These are phyloP conservation scores for Silurus glanis DNA, from an alignment of 2,113 vertebrate genomes.

Conservation along the genomic window DNA sequence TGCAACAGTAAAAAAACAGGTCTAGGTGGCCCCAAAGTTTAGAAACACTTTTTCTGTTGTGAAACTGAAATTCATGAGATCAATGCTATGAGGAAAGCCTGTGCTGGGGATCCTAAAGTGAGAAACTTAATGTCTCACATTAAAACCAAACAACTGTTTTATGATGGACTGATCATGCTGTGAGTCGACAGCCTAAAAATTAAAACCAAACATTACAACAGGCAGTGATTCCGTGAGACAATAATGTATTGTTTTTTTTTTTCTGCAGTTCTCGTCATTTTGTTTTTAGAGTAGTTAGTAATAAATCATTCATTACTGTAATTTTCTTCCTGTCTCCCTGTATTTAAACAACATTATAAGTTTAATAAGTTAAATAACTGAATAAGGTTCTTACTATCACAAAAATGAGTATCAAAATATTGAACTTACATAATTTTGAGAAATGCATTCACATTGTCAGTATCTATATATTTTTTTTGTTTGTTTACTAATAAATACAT, in stretches of 20 bases:
- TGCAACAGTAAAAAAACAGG: conserved; percentile 48
- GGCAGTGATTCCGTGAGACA: neutral
- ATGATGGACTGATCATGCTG: conserved; percentile 32
- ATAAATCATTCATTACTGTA: neutral
- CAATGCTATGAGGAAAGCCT: conserved; percentile 12
- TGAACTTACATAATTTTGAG: neutral
- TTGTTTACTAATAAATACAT: too few relatives aligned
- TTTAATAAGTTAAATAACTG: neutral
- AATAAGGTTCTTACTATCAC: neutral
- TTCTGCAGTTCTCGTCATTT: neutral
- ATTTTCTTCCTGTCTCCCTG: neutral
- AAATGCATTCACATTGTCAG: too few relatives aligned
- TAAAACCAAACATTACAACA: conserved; percentile 36
- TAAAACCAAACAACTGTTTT: conserved; percentile 32
- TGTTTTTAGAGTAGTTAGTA: neutral
- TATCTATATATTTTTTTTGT: too few relatives aligned
- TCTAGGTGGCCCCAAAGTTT: conserved; percentile 27
- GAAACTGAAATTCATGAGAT: conserved; percentile 30
- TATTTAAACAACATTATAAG: neutral
- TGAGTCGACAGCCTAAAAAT: conserved; percentile 25
- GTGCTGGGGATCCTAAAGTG: conserved; percentile 12
- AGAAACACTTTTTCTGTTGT: conserved; percentile 37
- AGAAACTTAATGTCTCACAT: neutral
- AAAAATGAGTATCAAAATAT: neutral
- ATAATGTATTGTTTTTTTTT: neutral